Base-by-base conservation (phyloP, 2,113 vertebrate species). In the Atrichornis clamosus region DNA sequence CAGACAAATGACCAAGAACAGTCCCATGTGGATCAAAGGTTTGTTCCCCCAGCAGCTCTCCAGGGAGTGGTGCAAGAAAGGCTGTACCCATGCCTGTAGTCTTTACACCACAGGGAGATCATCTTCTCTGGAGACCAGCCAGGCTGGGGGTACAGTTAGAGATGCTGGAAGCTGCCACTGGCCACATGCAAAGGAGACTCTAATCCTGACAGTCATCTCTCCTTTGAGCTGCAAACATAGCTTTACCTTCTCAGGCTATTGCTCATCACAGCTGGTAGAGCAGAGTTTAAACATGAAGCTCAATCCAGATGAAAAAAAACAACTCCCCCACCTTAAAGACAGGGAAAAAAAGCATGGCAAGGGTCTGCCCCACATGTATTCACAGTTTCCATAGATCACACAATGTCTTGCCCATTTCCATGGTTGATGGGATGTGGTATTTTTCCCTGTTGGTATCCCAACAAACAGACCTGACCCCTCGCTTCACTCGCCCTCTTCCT, bases 341-440 rank as follows among this genome's bases (percentile, higher is more conserved):
- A 1, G 4, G 11, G 10, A 10, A 0, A 2, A 10, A 77, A 33
- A 28, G 1, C 8, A 3, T 47, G 17, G 32, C 44, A 79, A 85
- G 17, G 14, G 27, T 65, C 72, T 91, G 68, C 12, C 39, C 32
- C 32, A 44, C 17, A 32, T 15, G 11, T 28, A 52, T 88, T 90
- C 52, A 41, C 52, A 56, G 27, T 75, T 88, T 88, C 30, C 7
- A 2, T 6, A 53, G 20, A 58, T 35, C 22, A 39, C 30, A 53
- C 11, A 46, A 16, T 9, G 8, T 70, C 52, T 55, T 90, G 77
- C 59, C 33, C 39, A 30, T 90, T 90, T 77, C 47, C 75, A 95
- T 0, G 1, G 10, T 28, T 63, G 50, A n/a, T 52, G 21, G 39
- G 49, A 59, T n/a, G 56, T 78, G 69, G 63, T 37, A 69, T 56